These are phyloP conservation scores for Mionectes macconnelli DNA, from an alignment of 2,113 vertebrate species.

Conservation along the genomic window DNA sequence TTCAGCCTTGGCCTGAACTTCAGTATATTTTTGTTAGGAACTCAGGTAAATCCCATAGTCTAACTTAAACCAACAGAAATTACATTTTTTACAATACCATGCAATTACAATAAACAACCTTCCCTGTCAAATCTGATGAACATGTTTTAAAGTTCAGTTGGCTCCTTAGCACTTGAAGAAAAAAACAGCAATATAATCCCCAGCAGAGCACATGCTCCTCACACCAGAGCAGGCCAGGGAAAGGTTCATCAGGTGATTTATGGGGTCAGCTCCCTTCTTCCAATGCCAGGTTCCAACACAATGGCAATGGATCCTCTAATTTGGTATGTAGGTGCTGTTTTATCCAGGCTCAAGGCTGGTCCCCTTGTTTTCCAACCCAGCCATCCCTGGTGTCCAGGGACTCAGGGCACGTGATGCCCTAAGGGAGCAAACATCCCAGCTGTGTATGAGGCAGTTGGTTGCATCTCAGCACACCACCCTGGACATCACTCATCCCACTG, in stretches of 20 bases:
- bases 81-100: background rate
- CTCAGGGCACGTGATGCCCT: fast-evolving
- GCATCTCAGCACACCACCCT: background rate
- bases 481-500: background rate
- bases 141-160: background rate
- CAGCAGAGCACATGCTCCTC: background rate
- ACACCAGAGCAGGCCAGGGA: background rate
- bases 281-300: background rate
- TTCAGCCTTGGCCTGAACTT: fast-evolving
- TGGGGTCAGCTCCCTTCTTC: background rate
- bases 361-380: background rate
- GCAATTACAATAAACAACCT: background rate
- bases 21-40: background rate
- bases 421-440: background rate
- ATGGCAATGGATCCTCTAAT: background rate
- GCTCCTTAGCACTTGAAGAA: background rate
- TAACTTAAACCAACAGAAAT: background rate
- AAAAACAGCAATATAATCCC: background rate
- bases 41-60: background rate
- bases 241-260: background rate
- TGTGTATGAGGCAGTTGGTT: background rate
- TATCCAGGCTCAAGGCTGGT: background rate
- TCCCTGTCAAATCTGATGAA: background rate
- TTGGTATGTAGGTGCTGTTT: background rate
- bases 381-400: background rate